These are phyloP conservation scores for Geotrypetes seraphini DNA, from an alignment of 2,797 vertebrate species.

Conservation along the genomic window DNA sequence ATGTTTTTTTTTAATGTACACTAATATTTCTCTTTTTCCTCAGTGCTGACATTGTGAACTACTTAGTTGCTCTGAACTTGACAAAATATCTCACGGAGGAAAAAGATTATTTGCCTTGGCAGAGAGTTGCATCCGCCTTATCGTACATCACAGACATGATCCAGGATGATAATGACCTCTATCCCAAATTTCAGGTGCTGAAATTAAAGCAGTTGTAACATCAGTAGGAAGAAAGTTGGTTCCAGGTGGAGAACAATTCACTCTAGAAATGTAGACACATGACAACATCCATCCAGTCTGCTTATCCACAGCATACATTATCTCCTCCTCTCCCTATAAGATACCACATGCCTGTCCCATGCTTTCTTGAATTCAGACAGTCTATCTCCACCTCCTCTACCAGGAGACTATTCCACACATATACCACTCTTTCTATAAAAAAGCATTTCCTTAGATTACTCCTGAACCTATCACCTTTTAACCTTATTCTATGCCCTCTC, in stretches of 20 bases:
- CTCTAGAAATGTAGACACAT: too few species aligned
- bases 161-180: constrained; percentile 53
- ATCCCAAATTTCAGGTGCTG: constrained; percentile 71
- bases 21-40: background rate
- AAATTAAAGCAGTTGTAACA: constrained; percentile 3
- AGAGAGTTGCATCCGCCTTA: constrained; percentile 59
- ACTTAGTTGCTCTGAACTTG: constrained; percentile 62
- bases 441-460: too few species aligned
- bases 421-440: too few species aligned
- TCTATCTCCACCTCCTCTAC: too few species aligned
- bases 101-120: constrained; percentile 75
- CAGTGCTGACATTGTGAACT: constrained; percentile 71
- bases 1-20: background rate
- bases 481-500: too few species aligned
- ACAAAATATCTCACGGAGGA: constrained; percentile 75
- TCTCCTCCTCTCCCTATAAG: too few species aligned
- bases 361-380: too few species aligned
- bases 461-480: too few species aligned
- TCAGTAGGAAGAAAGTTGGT: background rate
- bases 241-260: background rate
- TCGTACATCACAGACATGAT: constrained; percentile 79
- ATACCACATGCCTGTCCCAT: too few species aligned
- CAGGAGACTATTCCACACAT: too few species aligned
- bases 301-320: too few species aligned
- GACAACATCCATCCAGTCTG: too few species aligned